phyloP scores from a whole-genome alignment of 2,113 vertebrate genomes.

The Tautogolabrus adspersus region DNA sequence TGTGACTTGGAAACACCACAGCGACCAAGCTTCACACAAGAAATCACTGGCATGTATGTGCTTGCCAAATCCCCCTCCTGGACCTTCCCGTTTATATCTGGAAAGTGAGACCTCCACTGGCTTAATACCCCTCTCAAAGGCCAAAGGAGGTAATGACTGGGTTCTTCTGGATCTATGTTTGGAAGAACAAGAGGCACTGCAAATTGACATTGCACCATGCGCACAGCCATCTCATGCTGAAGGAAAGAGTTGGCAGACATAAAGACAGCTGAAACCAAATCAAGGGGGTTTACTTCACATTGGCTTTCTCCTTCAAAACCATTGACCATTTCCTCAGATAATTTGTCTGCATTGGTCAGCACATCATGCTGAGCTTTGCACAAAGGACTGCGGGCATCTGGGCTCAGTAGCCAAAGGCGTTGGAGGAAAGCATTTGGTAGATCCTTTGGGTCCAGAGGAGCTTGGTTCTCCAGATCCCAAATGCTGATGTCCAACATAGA shows the following conservation, averaged over 20 bases:
- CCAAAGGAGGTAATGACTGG: slow-evolving; percentile 80
- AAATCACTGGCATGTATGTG: slow-evolving; percentile 82
- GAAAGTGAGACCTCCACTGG: slow-evolving; percentile 54
- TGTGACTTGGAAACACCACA: slow-evolving; percentile 85
- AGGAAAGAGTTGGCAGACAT: slow-evolving; percentile 83
- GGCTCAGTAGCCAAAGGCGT: slow-evolving; percentile 74
- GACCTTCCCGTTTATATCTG: slow-evolving; percentile 8
- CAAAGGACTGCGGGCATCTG: slow-evolving; percentile 67
- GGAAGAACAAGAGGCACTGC: slow-evolving; percentile 87
- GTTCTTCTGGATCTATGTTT: slow-evolving; percentile 70
- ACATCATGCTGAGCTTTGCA: slow-evolving; percentile 33
- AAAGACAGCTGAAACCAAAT: slow-evolving; percentile 83
- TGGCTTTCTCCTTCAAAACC: slow-evolving; percentile 40
- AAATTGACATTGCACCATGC: slow-evolving; percentile 83
- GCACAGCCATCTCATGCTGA: slow-evolving; percentile 80
- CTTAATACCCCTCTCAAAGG: slow-evolving; percentile 78
- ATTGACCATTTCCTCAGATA: slow-evolving; percentile 9
- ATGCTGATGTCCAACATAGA: slow-evolving; percentile 72
- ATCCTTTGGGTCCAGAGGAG: slow-evolving; percentile 58
- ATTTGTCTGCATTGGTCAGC: neutral
- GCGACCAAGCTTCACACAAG: slow-evolving; percentile 83
- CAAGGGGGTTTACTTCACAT: slow-evolving; percentile 79
- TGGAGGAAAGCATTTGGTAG: slow-evolving; percentile 75
- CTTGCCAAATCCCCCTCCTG: slow-evolving; percentile 70
- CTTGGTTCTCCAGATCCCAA: slow-evolving; percentile 58